Conservation (phyloP, 2,797 vertebrate species). For the Lagodon rhomboides region DNA sequence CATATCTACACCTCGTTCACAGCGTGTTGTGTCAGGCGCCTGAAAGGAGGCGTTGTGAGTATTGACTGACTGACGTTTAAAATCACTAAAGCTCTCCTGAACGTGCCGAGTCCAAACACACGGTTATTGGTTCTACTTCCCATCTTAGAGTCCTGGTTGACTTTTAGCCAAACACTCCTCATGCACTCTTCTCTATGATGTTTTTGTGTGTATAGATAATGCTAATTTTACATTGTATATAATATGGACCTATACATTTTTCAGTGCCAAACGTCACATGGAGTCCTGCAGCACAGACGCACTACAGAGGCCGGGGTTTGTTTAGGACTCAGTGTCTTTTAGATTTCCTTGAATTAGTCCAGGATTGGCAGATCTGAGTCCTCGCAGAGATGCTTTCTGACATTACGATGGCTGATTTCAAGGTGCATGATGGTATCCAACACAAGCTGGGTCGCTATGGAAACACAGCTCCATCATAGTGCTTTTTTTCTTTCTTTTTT, state of each 20-base stretch:
- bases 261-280: constrained; percentile 75
- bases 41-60: constrained; percentile 26
- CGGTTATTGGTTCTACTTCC: constrained; percentile 8
- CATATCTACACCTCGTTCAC: neutral
- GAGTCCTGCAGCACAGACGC: constrained; percentile 46
- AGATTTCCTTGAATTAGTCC: constrained; percentile 10
- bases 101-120: constrained; percentile 34
- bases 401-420: constrained; percentile 43
- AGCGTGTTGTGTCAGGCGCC: constrained; percentile 3
- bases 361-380: constrained; percentile 9
- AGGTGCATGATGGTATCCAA: constrained; percentile 14
- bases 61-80: constrained; percentile 20
- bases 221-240: constrained; percentile 52
- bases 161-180: constrained; percentile 44
- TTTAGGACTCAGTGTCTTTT: constrained; percentile 19
- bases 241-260: constrained; percentile 66
- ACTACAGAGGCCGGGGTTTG: constrained; percentile 21
- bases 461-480: constrained; percentile 48
- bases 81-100: constrained; percentile 26
- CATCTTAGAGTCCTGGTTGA: constrained; percentile 33
- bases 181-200: constrained; percentile 38
- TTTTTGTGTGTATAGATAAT: constrained; percentile 63
- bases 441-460: constrained; percentile 49
- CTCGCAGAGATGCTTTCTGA: constrained; percentile 39
- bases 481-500: constrained; percentile 2